A percentile compares a stretch with the other conserved stretches of the same genome.
Conservation (phyloP, 2,888 invertebrate genomes). For the Mythimna ferrago region DNA sequence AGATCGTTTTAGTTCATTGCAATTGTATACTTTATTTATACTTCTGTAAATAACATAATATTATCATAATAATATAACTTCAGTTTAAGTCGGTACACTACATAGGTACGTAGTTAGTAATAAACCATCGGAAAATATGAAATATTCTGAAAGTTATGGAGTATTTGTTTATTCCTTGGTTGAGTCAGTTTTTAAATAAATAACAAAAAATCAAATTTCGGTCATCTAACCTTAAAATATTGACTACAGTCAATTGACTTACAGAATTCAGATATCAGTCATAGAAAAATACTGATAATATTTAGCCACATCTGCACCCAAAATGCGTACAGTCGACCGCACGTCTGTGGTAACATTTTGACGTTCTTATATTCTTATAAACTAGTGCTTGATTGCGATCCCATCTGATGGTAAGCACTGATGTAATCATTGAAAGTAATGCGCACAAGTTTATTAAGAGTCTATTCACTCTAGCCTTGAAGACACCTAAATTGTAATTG, state of each 20-base stretch:
- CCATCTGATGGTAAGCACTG: too few relatives aligned
- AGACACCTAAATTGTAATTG: too few relatives aligned
- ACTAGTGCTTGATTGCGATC: too few relatives aligned
- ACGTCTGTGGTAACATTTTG: background rate
- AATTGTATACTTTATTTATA: conserved; percentile 59
- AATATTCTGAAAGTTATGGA: conserved; percentile 5
- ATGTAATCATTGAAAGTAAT: too few relatives aligned
- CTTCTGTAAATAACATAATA: conserved; percentile 55
- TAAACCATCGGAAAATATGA: conserved; percentile 32
- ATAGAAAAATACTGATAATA: conserved; percentile 23
- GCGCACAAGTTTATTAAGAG: too few relatives aligned
- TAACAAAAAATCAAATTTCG: background rate
- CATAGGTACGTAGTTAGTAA: background rate
- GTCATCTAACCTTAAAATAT: background rate
- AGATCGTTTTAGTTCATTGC: conserved; percentile 1
- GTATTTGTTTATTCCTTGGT: conserved; percentile 8
- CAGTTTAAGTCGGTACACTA: conserved; percentile 3
- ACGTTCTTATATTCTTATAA: background rate
- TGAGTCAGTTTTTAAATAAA: background rate
- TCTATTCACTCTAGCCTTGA: too few relatives aligned
- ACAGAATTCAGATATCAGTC: conserved; percentile 27
- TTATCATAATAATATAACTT: conserved; percentile 23
- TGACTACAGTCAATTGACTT: background rate
- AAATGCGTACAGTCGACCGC: background rate
- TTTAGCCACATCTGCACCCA: background rate